These are phyloP conservation scores for Patella caerulea DNA, from an alignment of 2,888 invertebrate species.

Conservation along the genomic window DNA sequence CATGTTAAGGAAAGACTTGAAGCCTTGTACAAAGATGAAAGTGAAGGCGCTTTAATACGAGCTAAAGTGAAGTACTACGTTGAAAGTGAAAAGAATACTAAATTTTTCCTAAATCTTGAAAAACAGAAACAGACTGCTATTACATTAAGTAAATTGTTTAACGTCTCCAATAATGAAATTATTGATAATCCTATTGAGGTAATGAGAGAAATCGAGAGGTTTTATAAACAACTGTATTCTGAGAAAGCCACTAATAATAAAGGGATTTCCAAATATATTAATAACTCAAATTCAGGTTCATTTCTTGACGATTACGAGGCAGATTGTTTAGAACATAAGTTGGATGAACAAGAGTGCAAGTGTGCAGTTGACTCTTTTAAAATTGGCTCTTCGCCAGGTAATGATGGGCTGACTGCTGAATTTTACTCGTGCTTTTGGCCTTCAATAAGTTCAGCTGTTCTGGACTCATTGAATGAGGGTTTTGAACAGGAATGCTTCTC, in stretches of 20 bases:
- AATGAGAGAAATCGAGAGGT: neutral
- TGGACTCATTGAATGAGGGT: neutral
- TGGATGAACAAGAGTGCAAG: neutral
- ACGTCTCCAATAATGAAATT: neutral
- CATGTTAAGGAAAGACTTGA: slow-evolving; percentile 1
- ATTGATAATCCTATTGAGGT: neutral
- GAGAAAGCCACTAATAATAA: neutral
- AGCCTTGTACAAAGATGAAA: slow-evolving; percentile 6
- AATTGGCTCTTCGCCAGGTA: neutral
- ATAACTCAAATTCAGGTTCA: neutral
- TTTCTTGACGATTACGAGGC: neutral
- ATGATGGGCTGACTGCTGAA: neutral
- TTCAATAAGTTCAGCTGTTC: neutral
- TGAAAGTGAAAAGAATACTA: slow-evolving; percentile 22
- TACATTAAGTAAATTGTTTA: neutral
- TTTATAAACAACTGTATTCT: neutral
- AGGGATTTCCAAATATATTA: neutral
- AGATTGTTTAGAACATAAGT: neutral
- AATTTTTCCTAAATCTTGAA: slow-evolving; percentile 70
- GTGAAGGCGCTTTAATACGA: slow-evolving; percentile 20
- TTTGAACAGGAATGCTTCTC: neutral
- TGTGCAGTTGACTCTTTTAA: neutral
- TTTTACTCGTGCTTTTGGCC: neutral
- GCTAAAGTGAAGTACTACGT: slow-evolving; percentile 16
- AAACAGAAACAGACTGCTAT: slow-evolving; percentile 6